Conservation (phyloP, 2,797 vertebrate species). For the Apodemus agrarius region DNA sequence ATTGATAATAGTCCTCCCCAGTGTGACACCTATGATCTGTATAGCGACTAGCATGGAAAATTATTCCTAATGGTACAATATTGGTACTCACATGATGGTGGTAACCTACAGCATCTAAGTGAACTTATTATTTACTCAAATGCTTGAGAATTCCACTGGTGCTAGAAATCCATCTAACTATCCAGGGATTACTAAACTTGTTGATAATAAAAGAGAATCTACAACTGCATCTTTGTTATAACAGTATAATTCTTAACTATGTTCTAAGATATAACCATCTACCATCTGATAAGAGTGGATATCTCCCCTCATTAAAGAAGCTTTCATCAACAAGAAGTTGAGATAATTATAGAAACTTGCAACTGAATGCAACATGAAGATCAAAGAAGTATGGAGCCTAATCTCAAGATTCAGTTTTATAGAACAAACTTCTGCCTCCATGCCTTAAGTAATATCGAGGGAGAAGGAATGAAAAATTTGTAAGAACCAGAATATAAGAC, state of each 20-base stretch:
- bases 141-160: no score
- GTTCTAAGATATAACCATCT: not conserved
- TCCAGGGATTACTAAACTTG: not conserved
- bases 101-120: not conserved
- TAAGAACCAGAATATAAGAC: not conserved
- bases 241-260: no score
- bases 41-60: not conserved
- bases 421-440: not conserved
- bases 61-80: not conserved
- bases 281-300: not conserved
- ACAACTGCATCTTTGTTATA: not conserved
- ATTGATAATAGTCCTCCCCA: not conserved
- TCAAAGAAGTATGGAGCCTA: not conserved
- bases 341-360: not conserved
- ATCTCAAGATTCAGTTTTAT: not conserved
- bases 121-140: no score
- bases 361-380: not conserved
- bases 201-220: not conserved
- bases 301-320: not conserved
- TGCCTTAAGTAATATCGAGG: not conserved
- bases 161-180: not conserved
- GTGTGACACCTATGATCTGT: not conserved
- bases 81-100: not conserved
- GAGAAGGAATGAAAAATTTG: not conserved
- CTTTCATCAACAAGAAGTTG: no score